These are phyloP conservation scores for Branchipolynoe longqiensis DNA, from an alignment of 2,888 invertebrate genomes.

Conservation along the genomic window DNA sequence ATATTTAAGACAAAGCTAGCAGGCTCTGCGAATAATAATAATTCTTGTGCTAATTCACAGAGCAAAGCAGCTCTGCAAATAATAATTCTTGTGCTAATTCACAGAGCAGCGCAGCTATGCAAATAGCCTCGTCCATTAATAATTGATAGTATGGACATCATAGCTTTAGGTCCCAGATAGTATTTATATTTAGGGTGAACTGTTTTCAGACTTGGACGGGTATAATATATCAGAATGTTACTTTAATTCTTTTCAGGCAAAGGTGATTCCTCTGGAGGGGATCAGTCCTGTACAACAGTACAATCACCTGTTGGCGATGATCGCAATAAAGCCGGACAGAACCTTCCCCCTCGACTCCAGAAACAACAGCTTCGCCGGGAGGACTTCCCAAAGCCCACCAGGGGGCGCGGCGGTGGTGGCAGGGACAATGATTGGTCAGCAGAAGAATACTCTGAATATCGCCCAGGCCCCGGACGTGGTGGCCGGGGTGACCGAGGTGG, in stretches of 20 bases:
- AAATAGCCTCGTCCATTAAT: no score
- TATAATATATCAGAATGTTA: neutral
- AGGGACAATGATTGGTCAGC: neutral
- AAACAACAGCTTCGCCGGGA: constrained; percentile 56
- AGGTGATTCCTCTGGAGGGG: neutral
- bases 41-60: no score
- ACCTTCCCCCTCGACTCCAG: constrained; percentile 59
- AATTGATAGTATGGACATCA: no score
- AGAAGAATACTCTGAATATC: neutral
- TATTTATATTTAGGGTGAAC: neutral
- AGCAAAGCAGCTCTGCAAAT: no score
- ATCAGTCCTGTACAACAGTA: neutral
- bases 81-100: no score
- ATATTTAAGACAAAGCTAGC: no score
- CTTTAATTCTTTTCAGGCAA: neutral
- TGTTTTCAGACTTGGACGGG: neutral
- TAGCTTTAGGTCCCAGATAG: no score
- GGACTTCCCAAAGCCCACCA: neutral
- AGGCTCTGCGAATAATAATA: no score
- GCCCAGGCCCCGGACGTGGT: neutral
- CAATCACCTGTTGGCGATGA: neutral
- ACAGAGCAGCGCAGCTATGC: no score
- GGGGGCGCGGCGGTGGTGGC: constrained; percentile 19
- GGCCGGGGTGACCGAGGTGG: constrained; percentile 13
- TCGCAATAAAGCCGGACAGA: constrained; percentile 31